These are phyloP conservation scores for Saccopteryx leptura DNA, from an alignment of 2,113 vertebrate genomes.

Conservation along the genomic window DNA sequence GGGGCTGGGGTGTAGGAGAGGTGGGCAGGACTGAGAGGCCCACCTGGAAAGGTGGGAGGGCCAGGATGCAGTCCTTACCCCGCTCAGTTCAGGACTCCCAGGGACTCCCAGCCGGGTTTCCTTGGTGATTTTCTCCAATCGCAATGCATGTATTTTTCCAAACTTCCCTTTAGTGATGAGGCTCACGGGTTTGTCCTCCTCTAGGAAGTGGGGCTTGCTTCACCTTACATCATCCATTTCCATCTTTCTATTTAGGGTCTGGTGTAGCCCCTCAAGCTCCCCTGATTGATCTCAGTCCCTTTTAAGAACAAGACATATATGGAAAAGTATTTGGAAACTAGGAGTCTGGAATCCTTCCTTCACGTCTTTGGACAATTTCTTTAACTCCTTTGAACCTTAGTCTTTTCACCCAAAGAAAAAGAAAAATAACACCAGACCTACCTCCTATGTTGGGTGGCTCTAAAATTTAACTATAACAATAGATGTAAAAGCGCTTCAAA, in stretches of 20 bases:
- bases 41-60: neutral
- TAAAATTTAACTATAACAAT: neutral
- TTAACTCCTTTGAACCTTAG: neutral
- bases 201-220: neutral
- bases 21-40: neutral
- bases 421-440: neutral
- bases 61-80: neutral
- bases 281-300: neutral
- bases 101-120: neutral
- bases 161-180: neutral
- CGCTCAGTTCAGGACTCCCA: neutral
- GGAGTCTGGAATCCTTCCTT: neutral
- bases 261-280: neutral
- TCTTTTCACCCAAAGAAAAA: neutral
- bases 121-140: neutral
- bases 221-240: neutral
- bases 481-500: neutral
- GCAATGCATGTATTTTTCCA: neutral
- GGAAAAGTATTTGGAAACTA: constrained; percentile 25
- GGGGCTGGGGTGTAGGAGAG: neutral
- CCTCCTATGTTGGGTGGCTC: neutral
- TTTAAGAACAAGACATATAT: neutral
- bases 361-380: constrained; percentile 21
- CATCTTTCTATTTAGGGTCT: neutral
- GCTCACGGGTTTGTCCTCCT: neutral